Base-by-base conservation (phyloP, 2,797 vertebrate species). In the Coluber constrictor region DNA sequence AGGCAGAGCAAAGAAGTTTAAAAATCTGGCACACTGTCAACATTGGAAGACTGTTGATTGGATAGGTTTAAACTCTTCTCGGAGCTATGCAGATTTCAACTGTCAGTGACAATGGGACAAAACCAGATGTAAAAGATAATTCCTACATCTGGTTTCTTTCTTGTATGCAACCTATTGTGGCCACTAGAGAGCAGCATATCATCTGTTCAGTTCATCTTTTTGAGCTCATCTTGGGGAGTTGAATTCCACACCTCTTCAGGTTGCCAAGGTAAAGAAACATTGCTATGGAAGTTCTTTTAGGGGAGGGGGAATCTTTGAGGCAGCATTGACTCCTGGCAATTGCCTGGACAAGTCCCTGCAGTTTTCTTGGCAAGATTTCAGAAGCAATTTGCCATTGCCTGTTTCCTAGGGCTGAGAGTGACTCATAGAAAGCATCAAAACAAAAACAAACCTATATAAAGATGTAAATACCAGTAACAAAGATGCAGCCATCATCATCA, bases 401-500 rank as follows among this genome's bases (percentile, higher is more conserved):
- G 0, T 18, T 83, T 47, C 37, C 37, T 47, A 79, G 18, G 74
- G 1, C 37, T 25, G 20, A 83, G 10, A 25, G 9, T 5, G 20
- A 11, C 4, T 83, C 1, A 0, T 9, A 13, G 27, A 20, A 2
- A 0, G 0, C 55, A 13, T 61, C 1, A 20, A 87, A 57, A 0
- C 43, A 47, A 63, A 0, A 1, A 15, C 47, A 91, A 32, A 3
- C 32, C 27, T 9, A 43, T 3, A 11, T 12, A 4, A 55, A 55
- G 47, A 66, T 18, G 43, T 6, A 3, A 55, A 29, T 8, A 54
- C 9, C 51, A 54, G 51, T 20, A 57, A 55, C 20, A 37, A 55
- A 79, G 27, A 57, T 29, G 9, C 10, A 3, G 8, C 9, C 32
- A 20, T 55, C 47, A 37, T 37, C 37, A 37, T 37, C 37, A 37